Base-by-base conservation (phyloP, 2,888 invertebrate species). In the Drosophila melanosoma region DNA sequence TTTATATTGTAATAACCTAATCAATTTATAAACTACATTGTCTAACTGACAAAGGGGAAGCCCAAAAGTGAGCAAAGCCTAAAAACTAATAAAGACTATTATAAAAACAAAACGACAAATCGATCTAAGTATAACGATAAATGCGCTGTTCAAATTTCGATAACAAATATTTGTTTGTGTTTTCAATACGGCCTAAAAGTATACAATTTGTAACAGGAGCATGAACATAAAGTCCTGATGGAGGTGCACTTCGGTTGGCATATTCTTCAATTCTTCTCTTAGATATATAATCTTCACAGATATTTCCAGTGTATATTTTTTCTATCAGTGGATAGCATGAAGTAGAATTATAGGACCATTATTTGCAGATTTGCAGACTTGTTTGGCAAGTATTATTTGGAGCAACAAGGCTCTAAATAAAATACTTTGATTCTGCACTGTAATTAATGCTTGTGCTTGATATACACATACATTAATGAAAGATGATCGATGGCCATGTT, bases 61-160 rank as follows among this genome's bases (percentile, higher is more conserved):
- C 45, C 74, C 65, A 29, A 15, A 60, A 63, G 57, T 67, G 69
- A 69, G 61, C 66, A 74, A 67, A 69, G 64, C 74, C 69, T 58
- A 67, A 71, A 63, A 61, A 69, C 57, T 70, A 81, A 74, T 77
- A 80, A 80, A 77, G 60, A 81, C 77, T 70, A 74, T 74, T 56
- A 74, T 52, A 48, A 69, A 68, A 52, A n/a, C n/a, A 38, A 38
- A 26, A 36, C 23, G 36, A 26, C 17, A 15, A 69, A 51, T 20
- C 20, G 69, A 66, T 67, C 42, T 60, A 45, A 59, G 3, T 56
- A 52, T 35, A n/a, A 67, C 3, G 20, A 52, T 42, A 26, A 52
- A 63, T 61, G 58, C 35, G 35, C 57, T 79, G 63, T 76, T 67
- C 58, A 42, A 49, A 38, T 56, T 56, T 56, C 56, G 12, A 29